phyloP scores from a whole-genome alignment of 2,888 invertebrate genomes.

The Eucera pruinosa region DNA sequence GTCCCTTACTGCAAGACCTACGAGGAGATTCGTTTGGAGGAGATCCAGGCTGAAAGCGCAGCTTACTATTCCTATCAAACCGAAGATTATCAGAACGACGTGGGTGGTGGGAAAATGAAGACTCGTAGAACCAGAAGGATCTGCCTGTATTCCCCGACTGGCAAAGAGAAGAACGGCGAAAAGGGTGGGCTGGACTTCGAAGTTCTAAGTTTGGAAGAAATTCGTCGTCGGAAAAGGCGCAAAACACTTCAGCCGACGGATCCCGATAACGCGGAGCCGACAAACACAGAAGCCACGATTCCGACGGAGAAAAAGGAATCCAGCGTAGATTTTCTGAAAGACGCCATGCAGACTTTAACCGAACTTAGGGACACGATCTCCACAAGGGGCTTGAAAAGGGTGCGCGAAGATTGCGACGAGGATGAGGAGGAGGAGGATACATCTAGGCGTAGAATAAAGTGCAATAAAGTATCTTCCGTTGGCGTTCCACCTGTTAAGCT shows the following conservation, averaged over 20 bases:
- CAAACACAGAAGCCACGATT: neutral
- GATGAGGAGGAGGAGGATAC: constrained; percentile 13
- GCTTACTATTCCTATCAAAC: constrained; percentile 89
- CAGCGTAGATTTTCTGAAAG: constrained; percentile 55
- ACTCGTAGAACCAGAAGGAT: constrained; percentile 49
- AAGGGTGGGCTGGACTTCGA: constrained; percentile 84
- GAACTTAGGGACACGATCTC: constrained; percentile 80
- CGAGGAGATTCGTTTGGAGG: constrained; percentile 89
- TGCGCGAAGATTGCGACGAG: too few species aligned
- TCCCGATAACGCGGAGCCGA: too few species aligned
- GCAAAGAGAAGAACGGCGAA: constrained; percentile 22
- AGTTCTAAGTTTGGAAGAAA: constrained; percentile 85
- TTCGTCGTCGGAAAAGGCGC: constrained; percentile 77
- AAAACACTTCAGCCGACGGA: constrained; percentile 21
- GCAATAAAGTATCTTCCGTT: neutral
- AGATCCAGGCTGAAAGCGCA: constrained; percentile 89
- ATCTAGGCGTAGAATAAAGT: constrained; percentile 17
- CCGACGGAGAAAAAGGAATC: neutral
- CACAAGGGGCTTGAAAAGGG: constrained; percentile 33
- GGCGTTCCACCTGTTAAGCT: constrained; percentile 73
- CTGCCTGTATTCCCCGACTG: constrained; percentile 56
- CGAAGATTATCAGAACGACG: constrained; percentile 70
- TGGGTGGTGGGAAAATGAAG: constrained; percentile 79
- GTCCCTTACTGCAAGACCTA: constrained; percentile 86
- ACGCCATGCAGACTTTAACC: constrained; percentile 82